Base-by-base conservation (phyloP, 2,797 vertebrate genomes). In the Leptodactylus fallax region DNA sequence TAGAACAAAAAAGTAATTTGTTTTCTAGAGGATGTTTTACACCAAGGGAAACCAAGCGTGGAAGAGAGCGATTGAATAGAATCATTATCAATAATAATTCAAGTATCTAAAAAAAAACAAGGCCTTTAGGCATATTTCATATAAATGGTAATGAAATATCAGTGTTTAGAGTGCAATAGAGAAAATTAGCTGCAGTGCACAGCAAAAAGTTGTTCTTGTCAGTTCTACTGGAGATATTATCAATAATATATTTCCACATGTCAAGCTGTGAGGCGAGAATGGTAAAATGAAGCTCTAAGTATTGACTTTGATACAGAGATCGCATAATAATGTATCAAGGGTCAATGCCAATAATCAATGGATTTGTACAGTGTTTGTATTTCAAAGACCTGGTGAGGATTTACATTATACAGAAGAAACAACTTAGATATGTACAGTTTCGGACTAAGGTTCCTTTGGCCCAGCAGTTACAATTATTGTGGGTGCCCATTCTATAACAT, bases 31-130 rank as follows among this genome's bases (percentile, higher is more conserved):
- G 4, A 83, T 67, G 3, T 69, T 78, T 83, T 55, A 79, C n/a
- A 53, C 47, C 17, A 16, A 58, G 65, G 51, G 51, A 71, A 80
- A 58, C 10, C 76, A 79, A 27, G 27, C 51, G 69, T 49, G 61
- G 55, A 71, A 69, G 60, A 85, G 23, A 74, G 25, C n/a, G 47
- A 63, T 69, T 67, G 74, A 74, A 61, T 51, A 78, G 21, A 85
- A 85, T 61, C 65, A 85, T 63, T 79, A 51, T 65, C 74, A 85
- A 79, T 55, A 85, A 85, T 85, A 79, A 53, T 65, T 65, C 71
- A 45, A 77, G 53, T 53, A 85, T 85, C 74, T 65, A 61, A 61
- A 21, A 61, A 19, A n/a, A 80, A 80, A 27, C 1, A 55, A 58
- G 25, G 53, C 58, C 58, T 60, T 82, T 82, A 47, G 60, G 53